A percentile compares a stretch with the other conserved stretches of the same genome.
Conservation (phyloP, 1,140 invertebrate genomes). For the Aphaenogaster ashmeadi region DNA sequence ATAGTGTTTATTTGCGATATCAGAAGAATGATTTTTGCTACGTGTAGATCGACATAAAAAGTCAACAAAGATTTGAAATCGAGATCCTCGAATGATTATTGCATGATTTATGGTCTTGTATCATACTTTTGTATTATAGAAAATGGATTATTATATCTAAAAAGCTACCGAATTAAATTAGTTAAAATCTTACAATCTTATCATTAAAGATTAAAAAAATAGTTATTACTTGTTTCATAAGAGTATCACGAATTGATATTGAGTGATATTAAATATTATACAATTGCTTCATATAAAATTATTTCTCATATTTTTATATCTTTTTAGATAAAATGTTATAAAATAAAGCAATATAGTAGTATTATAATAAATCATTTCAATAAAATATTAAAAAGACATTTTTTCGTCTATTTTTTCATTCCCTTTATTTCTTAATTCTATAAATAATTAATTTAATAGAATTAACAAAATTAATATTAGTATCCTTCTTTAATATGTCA, state of each 20-base stretch:
- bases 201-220: neutral
- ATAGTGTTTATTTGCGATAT: conserved; percentile 5
- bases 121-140: neutral
- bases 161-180: neutral
- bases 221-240: neutral
- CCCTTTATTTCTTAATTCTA: neutral
- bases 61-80: neutral
- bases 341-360: neutral
- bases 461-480: neutral
- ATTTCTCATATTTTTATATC: neutral
- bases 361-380: too few relatives aligned
- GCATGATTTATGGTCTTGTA: neutral
- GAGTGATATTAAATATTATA: neutral
- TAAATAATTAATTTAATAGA: conserved; percentile 28
- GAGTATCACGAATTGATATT: neutral
- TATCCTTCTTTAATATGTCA: neutral
- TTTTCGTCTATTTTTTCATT: neutral
- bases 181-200: neutral
- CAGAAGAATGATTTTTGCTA: neutral
- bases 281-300: neutral
- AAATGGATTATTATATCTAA: neutral
- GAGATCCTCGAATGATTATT: neutral
- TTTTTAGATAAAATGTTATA: neutral
- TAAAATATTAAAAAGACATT: neutral
- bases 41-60: neutral